Base-by-base conservation (phyloP, 2,113 vertebrate genomes). In the Bubalus kerabau region DNA sequence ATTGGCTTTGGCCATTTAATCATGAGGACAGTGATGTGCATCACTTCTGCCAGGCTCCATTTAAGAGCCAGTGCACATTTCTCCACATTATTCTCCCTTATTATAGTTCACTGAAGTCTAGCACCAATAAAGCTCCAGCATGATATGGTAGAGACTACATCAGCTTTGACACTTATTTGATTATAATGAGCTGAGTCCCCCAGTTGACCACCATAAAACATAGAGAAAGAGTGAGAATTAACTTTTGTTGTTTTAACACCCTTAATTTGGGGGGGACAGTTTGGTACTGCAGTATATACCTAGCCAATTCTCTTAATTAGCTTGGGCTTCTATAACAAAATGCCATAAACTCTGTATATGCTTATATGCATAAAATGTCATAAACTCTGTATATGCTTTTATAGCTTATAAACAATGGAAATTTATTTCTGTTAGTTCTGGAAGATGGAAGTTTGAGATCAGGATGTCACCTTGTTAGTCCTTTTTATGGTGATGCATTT, bases 31-130 rank as follows among this genome's bases (percentile, higher is more conserved):
- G 12, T 32, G 30, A 56, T 74, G 21, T 24, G 3, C 2, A 7
- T 21, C 16, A 16, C 23, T 28, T 76, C 64, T 57, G 4, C 11
- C 17, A 76, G 54, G 12, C 13, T n/a, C 50, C 17, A 3, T 10
- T 59, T 82, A 67, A 40, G 2, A 60, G 14, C 11, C 94, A 15
- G 24, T 40, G 1, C n/a, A 76, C 7, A 60, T 43, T 30, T 43
- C 12, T 56, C 50, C 71, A 21, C 7, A 59, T 64, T 59, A n/a
- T 52, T 19, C 11, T 64, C 30, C 26, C 13, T 83, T 7, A 23
- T 1, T 9, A 0, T n/a, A 21, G n/a, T 46, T 1, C 1, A 12
- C 23, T 54, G 30, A 36, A 32, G 7, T 74, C 5, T 7, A 54
- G 24, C 40, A 21, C 28, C 40, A 57, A 52, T 48, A 60, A 71